Percentiles rank a stretch among this genome's conserved stretches.
These are phyloP conservation scores for Ictidomys tridecemlineatus DNA, from an alignment of 2,113 vertebrate genomes.

Conservation along the genomic window DNA sequence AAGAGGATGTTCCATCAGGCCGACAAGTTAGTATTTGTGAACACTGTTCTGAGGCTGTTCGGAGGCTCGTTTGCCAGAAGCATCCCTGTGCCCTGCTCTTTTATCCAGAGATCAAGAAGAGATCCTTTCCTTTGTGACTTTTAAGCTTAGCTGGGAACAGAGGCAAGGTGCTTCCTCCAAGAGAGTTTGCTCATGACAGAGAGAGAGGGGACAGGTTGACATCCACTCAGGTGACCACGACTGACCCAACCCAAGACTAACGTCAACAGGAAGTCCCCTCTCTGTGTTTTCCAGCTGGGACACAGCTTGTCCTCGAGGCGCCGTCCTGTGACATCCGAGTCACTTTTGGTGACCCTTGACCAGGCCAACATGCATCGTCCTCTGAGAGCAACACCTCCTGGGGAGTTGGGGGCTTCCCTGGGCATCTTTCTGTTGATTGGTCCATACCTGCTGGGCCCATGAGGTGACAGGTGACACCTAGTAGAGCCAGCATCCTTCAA, in stretches of 20 bases:
- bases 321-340: not conserved
- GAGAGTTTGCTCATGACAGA: accelerated
- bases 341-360: not conserved
- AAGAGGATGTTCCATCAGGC: not conserved
- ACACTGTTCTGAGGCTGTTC: not conserved
- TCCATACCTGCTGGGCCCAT: not conserved
- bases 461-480: not conserved
- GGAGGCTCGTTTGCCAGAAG: not conserved
- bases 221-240: not conserved
- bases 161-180: not conserved
- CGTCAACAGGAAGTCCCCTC: not conserved
- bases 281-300: not conserved
- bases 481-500: not conserved
- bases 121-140: not conserved
- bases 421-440: not conserved
- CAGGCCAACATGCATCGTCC: accelerated
- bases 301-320: not conserved
- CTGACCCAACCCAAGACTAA: accelerated
- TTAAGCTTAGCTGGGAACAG: not conserved
- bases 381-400: not conserved
- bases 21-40: constrained; percentile 22
- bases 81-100: not conserved
- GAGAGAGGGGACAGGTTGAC: not conserved
- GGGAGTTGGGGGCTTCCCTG: not conserved
- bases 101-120: constrained; percentile 54